Evolutionary conservation across 2,888 invertebrate species (phyloP).

Genomic region (Galerucella calmariensis): DNA sequence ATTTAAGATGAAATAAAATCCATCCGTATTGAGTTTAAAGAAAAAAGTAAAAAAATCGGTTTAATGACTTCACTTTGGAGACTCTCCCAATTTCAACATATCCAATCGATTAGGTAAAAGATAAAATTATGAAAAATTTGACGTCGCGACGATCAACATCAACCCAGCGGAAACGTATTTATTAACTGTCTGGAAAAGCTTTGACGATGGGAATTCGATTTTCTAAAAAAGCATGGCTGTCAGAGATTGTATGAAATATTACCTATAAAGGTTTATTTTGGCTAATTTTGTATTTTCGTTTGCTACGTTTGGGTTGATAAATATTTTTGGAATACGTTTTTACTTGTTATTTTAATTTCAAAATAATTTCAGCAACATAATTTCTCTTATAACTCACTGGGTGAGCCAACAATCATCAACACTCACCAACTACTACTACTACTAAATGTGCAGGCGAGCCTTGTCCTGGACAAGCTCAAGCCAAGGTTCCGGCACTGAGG

Average conservation of each 20-base stretch:
- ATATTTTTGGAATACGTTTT: no score
- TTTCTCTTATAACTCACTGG: no score
- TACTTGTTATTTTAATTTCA: no score
- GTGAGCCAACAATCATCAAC: no score
- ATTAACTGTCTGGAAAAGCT: slow-evolving; percentile 17
- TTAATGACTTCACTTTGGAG: background rate
- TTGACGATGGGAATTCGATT: slow-evolving; percentile 12
- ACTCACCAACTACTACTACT: no score
- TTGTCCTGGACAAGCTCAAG: no score
- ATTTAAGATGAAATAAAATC: background rate
- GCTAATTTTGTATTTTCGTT: background rate
- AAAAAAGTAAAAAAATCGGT: background rate
- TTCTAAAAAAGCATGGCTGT: slow-evolving; percentile 1
- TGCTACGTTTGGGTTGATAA: no score
- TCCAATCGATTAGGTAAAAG: slow-evolving; percentile 11
- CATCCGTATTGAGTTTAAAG: background rate
- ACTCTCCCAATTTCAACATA: slow-evolving; percentile 6
- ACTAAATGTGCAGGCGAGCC: no score
- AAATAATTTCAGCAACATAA: no score
- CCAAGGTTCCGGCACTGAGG: no score
- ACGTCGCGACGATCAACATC: slow-evolving; percentile 8
- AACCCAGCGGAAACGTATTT: slow-evolving; percentile 13
- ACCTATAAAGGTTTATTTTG: background rate
- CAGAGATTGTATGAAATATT: background rate
- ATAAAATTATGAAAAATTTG: slow-evolving; percentile 17